These are phyloP conservation scores for Vanacampus margaritifer DNA, from an alignment of 2,113 vertebrate species.

Conservation along the genomic window DNA sequence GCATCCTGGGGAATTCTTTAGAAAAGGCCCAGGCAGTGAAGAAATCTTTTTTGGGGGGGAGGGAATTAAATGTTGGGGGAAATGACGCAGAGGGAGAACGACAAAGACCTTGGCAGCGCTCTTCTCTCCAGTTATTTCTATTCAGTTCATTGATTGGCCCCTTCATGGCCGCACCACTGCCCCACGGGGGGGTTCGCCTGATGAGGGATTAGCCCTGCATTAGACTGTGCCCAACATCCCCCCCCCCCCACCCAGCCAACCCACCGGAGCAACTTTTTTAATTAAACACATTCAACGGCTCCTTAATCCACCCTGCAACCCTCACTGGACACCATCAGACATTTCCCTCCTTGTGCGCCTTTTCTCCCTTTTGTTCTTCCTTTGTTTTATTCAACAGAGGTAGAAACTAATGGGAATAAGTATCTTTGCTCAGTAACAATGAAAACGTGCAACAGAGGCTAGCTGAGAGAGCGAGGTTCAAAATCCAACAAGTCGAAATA, in stretches of 20 bases:
- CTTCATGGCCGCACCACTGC: constrained; percentile 48
- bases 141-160: constrained; percentile 58
- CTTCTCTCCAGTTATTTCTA: constrained; percentile 61
- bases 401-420: constrained; percentile 58
- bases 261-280: constrained; percentile 61
- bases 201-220: constrained; percentile 63
- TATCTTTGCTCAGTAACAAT: constrained; percentile 58
- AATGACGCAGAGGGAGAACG: constrained; percentile 35
- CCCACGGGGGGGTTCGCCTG: constrained; percentile 36
- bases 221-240: constrained; percentile 44
- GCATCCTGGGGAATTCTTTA: constrained; percentile 41
- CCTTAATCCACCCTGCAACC: constrained; percentile 33
- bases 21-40: constrained; percentile 17
- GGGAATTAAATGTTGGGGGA: constrained; percentile 1
- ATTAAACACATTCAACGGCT: constrained; percentile 63
- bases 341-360: constrained; percentile 17
- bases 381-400: constrained; percentile 67
- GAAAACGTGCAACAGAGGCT: constrained; percentile 39
- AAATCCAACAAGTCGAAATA: constrained; percentile 10
- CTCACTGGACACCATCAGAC: constrained; percentile 43
- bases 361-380: constrained; percentile 28
- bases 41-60: constrained; percentile 42
- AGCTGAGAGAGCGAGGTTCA: constrained; percentile 36
- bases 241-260: constrained; percentile 40
- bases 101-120: constrained; percentile 53